Evolutionary conservation across 2,888 invertebrate species (phyloP), one percentile per base, ranked within the genome.

Genomic region (Nemotelus nigrinus): DNA sequence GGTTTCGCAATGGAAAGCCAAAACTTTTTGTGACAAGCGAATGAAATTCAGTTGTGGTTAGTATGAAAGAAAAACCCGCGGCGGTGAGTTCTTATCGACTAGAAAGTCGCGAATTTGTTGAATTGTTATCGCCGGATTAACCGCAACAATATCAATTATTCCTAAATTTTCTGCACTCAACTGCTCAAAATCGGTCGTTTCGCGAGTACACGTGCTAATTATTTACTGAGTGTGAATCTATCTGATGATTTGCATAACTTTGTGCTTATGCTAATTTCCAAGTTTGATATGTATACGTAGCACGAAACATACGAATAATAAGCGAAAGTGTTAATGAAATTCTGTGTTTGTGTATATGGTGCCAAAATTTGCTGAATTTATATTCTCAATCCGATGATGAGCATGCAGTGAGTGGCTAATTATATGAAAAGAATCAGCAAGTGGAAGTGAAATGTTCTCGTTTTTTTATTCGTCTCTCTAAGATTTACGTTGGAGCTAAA

Each of bases 311-410:
- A 25, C 25, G 25, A 25, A 25, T 10, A 55, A 55, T 45, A 10
- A 57, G 43, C 71, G 57, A 72, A 72, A 47, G 57, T 72, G 71
- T 58, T 68, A 68, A 68, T 68, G 68, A 25, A 68, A 50, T 45
- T 72, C 47, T 25, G 45, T 72, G 58, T 57, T 72, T 43, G 71
- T 57, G 53, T 53, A 53, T 53, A 10, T 53, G 7, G n/a, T 58
- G n/a, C n/a, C 39, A n/a, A 10, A n/a, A 10, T 8, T 25, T 25
- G 39, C 39, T 39, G n/a, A 58, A 58, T 25, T 48, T 50, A 68
- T 63, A 41, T 7, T 50, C 39, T 48, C 50, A 25, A 41, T 7
- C 5, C 8, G 48, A 50, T 68, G 48, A 39, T 60, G 60, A 41
- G 60, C 39, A 48, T 41, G 50, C n/a, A 48, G 39, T 39, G 50